Conservation (phyloP, 2,888 invertebrate genomes). For the Tanypteryx hageni region DNA sequence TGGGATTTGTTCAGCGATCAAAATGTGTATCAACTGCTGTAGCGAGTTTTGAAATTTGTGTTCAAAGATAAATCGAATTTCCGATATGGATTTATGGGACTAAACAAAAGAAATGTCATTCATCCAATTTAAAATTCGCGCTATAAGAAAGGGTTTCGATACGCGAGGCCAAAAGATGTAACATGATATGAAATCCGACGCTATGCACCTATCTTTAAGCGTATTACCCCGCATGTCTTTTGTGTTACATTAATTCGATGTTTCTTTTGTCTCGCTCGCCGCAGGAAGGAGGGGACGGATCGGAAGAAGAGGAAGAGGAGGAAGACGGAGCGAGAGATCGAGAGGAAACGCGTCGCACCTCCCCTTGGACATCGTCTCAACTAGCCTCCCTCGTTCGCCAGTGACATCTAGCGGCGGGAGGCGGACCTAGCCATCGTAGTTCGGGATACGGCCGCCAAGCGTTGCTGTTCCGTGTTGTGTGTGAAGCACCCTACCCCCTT, state of each 20-base stretch:
- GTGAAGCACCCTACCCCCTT: neutral
- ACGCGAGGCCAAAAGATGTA: too few relatives aligned
- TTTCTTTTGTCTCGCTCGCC: neutral
- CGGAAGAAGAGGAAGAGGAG: slow-evolving; percentile 37
- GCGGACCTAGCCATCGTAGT: slow-evolving; percentile 23
- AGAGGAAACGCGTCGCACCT: neutral
- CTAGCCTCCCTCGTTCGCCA: slow-evolving; percentile 37
- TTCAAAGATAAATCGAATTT: too few relatives aligned
- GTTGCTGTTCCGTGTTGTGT: slow-evolving; percentile 13
- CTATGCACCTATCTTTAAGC: too few relatives aligned
- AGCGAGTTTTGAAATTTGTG: too few relatives aligned
- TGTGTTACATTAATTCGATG: neutral
- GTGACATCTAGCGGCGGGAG: slow-evolving; percentile 51
- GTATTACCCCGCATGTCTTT: too few relatives aligned
- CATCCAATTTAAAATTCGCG: too few relatives aligned
- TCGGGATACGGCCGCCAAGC: slow-evolving; percentile 1
- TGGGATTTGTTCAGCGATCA: too few relatives aligned
- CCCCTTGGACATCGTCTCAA: neutral
- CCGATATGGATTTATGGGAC: too few relatives aligned
- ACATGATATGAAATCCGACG: too few relatives aligned
- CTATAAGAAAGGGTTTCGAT: too few relatives aligned
- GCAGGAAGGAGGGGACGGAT: neutral
- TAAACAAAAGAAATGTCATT: too few relatives aligned
- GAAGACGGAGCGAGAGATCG: neutral
- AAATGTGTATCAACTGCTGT: too few relatives aligned